Conservation (phyloP, 2,797 vertebrate species). For the Synanceia verrucosa region DNA sequence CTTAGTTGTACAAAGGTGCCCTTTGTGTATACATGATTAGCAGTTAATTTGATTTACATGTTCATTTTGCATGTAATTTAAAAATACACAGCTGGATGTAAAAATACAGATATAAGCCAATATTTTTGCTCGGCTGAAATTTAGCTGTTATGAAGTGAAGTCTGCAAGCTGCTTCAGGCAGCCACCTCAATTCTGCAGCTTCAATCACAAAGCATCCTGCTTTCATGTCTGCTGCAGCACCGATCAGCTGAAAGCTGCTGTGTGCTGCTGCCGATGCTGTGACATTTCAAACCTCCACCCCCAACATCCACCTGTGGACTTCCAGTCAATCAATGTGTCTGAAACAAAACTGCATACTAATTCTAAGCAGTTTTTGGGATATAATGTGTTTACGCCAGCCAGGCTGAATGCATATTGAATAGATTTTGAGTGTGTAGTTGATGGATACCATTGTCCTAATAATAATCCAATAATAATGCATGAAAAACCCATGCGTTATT, state of each 20-base stretch:
- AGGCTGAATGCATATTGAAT: not conserved
- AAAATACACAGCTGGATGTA: not conserved
- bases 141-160: not conserved
- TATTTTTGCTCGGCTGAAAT: not conserved
- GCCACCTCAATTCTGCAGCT: not conserved
- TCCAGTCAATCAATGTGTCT: not conserved
- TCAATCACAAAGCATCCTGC: not conserved
- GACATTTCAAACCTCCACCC: not conserved
- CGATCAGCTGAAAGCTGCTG: not conserved
- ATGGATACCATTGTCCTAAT: not conserved
- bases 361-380: not conserved
- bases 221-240: not conserved
- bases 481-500: no score
- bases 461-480: not conserved
- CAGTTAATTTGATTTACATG: not conserved
- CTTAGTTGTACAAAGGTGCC: slow-evolving; percentile 4
- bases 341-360: not conserved
- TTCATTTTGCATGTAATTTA: not conserved
- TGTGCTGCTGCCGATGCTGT: not conserved
- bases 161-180: not conserved
- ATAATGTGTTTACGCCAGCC: not conserved
- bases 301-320: not conserved
- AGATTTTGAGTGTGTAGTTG: not conserved
- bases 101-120: not conserved
- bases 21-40: slow-evolving; percentile 1